Evolutionary conservation across 2,113 vertebrate genomes (phyloP).

Genomic region (Pelmatolapia mariae): DNA sequence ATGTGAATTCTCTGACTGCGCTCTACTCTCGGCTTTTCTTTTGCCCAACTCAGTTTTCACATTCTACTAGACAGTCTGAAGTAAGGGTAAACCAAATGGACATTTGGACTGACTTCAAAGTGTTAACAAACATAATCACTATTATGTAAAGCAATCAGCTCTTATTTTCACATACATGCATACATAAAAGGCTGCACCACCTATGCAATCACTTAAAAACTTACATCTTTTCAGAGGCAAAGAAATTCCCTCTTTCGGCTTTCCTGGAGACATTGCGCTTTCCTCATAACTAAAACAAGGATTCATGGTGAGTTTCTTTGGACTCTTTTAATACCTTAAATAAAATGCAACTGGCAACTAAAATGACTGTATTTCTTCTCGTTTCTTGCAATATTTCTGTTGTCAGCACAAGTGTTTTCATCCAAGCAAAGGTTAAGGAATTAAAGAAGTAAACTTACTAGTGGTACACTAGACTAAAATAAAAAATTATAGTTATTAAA

Average conservation of each 20-base stretch:
- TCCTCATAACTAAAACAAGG: not conserved
- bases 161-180: not conserved
- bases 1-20: not conserved
- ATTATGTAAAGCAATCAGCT: not conserved
- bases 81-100: not conserved
- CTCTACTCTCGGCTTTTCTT: not conserved
- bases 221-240: not conserved
- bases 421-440: not conserved
- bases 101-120: not conserved
- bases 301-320: not conserved
- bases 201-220: not conserved
- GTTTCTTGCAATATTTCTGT: not conserved
- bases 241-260: not conserved
- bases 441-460: not conserved
- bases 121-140: not conserved
- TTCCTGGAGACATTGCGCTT: rapidly evolving
- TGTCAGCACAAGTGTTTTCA: not conserved
- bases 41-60: not conserved
- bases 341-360: not conserved
- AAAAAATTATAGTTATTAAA: not conserved
- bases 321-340: not conserved
- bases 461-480: not conserved
- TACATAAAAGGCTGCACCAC: not conserved
- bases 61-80: not conserved
- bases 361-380: not conserved